A percentile compares a stretch with the other conserved stretches of the same genome.
phyloP scores from a whole-genome alignment of 2,888 invertebrate species.

The Pherbina coryleti region DNA sequence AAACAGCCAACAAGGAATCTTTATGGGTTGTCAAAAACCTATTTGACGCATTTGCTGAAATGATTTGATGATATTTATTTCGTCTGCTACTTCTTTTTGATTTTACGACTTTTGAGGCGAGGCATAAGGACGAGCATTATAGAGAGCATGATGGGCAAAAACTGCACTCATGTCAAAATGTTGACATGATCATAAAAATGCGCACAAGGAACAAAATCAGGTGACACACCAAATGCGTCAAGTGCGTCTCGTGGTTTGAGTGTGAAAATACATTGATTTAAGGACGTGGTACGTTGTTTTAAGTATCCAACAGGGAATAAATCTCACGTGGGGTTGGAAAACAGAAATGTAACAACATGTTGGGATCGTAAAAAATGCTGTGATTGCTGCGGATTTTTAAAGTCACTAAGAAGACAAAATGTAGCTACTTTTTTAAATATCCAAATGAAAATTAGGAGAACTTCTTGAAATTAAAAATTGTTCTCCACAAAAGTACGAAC shows the following conservation, averaged over 20 bases:
- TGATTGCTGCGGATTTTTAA: neutral
- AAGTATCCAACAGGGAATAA: slow-evolving; percentile 8
- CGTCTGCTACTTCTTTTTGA: slow-evolving; percentile 59
- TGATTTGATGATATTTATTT: slow-evolving; percentile 49
- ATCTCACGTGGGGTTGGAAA: neutral
- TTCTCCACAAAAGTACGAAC: neutral
- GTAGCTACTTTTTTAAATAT: too few species aligned
- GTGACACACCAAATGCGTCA: slow-evolving; percentile 58
- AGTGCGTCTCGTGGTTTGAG: neutral
- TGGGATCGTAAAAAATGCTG: neutral
- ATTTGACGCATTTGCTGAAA: slow-evolving; percentile 65
- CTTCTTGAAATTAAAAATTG: neutral
- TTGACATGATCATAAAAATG: slow-evolving; percentile 62
- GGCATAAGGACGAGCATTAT: neutral
- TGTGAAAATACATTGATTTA: slow-evolving; percentile 16
- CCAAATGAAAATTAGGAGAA: neutral
- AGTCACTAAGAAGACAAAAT: neutral
- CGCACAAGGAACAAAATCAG: slow-evolving; percentile 58
- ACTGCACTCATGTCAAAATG: slow-evolving; percentile 59
- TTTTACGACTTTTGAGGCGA: slow-evolving; percentile 55
- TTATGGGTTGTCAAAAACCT: slow-evolving; percentile 64
- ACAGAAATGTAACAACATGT: neutral
- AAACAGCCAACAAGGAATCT: slow-evolving; percentile 42
- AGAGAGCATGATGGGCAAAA: slow-evolving; percentile 48
- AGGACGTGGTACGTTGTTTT: slow-evolving; percentile 25